These are phyloP conservation scores for Psilopogon haemacephalus DNA, from an alignment of 2,113 vertebrate genomes.

Conservation along the genomic window DNA sequence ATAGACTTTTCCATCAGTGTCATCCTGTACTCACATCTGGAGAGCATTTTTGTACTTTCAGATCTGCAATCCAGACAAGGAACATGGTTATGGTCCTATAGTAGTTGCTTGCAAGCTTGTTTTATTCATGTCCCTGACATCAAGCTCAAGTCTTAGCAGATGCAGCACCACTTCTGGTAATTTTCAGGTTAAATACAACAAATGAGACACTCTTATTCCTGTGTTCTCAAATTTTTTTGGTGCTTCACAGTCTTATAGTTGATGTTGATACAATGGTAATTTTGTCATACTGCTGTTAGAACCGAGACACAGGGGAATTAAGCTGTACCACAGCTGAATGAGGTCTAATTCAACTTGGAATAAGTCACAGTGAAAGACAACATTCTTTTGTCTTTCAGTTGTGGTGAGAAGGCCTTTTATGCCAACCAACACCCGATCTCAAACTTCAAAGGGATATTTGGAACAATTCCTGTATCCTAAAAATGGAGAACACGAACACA, in stretches of 20 bases:
- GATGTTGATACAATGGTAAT: background rate
- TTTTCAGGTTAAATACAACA: background rate
- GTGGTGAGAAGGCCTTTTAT: background rate
- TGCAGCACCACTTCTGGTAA: background rate
- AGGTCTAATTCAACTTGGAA: background rate
- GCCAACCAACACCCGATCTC: background rate
- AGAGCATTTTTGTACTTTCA: background rate
- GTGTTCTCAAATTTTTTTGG: background rate
- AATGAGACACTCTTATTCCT: background rate
- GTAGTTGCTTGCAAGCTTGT: background rate
- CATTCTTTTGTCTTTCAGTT: background rate
- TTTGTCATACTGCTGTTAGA: background rate
- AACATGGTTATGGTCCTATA: background rate
- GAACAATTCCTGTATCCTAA: background rate
- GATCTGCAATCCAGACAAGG: background rate
- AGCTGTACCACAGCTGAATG: background rate
- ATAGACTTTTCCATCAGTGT: background rate
- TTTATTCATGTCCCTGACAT: background rate
- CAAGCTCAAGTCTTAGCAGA: background rate
- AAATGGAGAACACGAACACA: background rate
- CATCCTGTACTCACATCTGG: background rate
- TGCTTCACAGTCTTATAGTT: background rate
- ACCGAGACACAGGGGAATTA: background rate
- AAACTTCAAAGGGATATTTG: constrained; percentile 1
- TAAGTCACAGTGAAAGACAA: background rate